Evolutionary conservation across 35 echinoderm and acorn worm species (phyloP).

Genomic region (Anneissia japonica): DNA sequence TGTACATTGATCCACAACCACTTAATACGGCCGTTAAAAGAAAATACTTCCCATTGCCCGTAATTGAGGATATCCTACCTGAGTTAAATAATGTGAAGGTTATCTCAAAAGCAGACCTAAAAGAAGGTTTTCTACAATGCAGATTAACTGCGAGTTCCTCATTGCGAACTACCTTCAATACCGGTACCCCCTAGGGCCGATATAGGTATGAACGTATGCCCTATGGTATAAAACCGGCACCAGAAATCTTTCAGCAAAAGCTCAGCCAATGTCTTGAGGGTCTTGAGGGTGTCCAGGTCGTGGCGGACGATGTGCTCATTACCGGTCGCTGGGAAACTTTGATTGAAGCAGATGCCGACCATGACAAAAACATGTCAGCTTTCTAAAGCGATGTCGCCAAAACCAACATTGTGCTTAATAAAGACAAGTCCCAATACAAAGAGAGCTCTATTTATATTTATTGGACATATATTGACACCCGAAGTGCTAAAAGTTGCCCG

Average conservation of each 20-base stretch:
- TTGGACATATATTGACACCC: conserved; percentile 13
- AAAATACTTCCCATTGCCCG: conserved; percentile 28
- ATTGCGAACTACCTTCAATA: background rate
- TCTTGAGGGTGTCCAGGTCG: conserved; percentile 10
- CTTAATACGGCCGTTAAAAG: conserved; percentile 45
- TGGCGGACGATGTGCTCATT: too few relatives aligned
- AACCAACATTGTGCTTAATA: too few relatives aligned
- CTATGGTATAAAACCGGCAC: conserved; percentile 4
- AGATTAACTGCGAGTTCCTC: conserved; percentile 7
- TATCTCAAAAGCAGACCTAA: conserved; percentile 22
- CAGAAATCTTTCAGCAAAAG: conserved; percentile 23
- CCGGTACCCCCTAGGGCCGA: conserved; percentile 18
- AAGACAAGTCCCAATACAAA: too few relatives aligned
- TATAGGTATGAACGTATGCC: conserved; percentile 15
- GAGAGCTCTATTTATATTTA: too few relatives aligned
- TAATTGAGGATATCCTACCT: conserved; percentile 45
- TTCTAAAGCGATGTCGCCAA: too few relatives aligned
- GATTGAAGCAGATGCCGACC: too few relatives aligned
- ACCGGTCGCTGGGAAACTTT: too few relatives aligned
- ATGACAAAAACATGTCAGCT: too few relatives aligned
- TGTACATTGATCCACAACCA: conserved; percentile 57
- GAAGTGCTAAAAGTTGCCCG: background rate
- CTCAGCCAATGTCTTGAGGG: conserved; percentile 28
- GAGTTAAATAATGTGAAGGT: conserved; percentile 31
- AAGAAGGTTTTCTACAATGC: conserved; percentile 59